Evolutionary conservation across 2,797 vertebrate genomes (phyloP).

Genomic region (Alectoris magna): DNA sequence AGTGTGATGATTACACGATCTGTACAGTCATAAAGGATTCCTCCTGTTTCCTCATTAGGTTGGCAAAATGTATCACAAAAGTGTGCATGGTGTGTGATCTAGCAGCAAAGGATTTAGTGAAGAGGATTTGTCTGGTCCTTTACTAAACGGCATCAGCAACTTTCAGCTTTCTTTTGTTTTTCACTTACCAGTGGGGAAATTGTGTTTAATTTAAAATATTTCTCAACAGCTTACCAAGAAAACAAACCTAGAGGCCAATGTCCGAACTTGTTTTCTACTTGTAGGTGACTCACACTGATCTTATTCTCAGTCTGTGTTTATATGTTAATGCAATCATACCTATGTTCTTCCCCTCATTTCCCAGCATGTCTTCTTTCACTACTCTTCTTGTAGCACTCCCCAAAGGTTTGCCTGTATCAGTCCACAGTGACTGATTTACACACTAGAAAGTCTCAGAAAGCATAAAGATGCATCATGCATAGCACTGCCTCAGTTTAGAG

Average conservation of each 20-base stretch:
- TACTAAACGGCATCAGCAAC: not conserved
- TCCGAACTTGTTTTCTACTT: slow-evolving; percentile 23
- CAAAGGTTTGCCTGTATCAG: slow-evolving; percentile 42
- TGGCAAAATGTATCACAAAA: not conserved
- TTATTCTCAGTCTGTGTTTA: not conserved
- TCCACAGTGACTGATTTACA: slow-evolving; percentile 72
- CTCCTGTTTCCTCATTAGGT: not conserved
- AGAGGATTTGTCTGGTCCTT: not conserved
- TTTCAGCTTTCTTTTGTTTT: slow-evolving; percentile 46
- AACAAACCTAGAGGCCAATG: not conserved
- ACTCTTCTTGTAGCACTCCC: slow-evolving; percentile 21
- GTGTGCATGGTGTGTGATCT: not conserved
- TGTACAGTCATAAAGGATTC: not conserved
- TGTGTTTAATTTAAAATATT: slow-evolving; percentile 30
- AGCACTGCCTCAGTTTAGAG: slow-evolving; percentile 47
- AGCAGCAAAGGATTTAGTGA: not conserved
- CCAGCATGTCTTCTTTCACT: slow-evolving; percentile 14
- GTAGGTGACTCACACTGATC: not conserved
- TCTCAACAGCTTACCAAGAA: not conserved
- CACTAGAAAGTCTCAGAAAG: slow-evolving; percentile 66
- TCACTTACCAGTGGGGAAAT: not conserved
- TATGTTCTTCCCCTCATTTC: slow-evolving; percentile 31
- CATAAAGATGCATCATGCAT: slow-evolving; percentile 73
- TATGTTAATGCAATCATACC: slow-evolving; percentile 41
- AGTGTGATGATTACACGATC: not conserved